Percentiles rank a stretch among this genome's conserved stretches.
Conservation (phyloP, 2,888 invertebrate genomes). For the Hypomecis punctinalis region DNA sequence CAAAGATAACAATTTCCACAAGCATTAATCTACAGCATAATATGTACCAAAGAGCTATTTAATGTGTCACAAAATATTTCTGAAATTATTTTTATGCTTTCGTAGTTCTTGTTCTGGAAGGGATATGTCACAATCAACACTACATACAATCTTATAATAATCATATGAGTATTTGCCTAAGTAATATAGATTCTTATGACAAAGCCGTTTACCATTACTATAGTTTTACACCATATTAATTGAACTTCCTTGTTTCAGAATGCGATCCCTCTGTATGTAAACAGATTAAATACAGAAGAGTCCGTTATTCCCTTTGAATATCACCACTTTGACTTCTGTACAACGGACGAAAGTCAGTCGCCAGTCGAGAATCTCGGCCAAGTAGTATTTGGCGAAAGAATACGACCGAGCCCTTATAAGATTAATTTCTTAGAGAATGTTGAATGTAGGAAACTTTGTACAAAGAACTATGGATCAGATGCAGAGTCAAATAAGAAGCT, state of each 20-base stretch:
- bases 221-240: not conserved
- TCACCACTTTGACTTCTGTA: conserved; percentile 98
- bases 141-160: no score
- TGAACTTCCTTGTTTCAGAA: conserved; percentile 87
- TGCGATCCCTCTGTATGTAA: conserved; percentile 95
- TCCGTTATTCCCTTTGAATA: conserved; percentile 99
- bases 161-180: no score
- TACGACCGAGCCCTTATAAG: conserved; percentile 96
- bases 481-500: conserved; percentile 88
- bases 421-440: conserved; percentile 92
- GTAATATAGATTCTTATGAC: no score
- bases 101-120: no score
- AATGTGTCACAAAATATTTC: no score
- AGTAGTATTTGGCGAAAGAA: conserved; percentile 99
- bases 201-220: not conserved
- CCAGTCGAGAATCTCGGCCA: conserved; percentile 99
- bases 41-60: not conserved
- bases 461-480: conserved; percentile 89
- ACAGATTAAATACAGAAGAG: conserved; percentile 98
- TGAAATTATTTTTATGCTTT: no score
- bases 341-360: conserved; percentile 89
- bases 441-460: conserved; percentile 86
- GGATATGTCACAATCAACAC: no score
- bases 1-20: not conserved
- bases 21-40: not conserved